phyloP scores from a whole-genome alignment of 2,888 invertebrate species.

The Drosophila monieri region DNA sequence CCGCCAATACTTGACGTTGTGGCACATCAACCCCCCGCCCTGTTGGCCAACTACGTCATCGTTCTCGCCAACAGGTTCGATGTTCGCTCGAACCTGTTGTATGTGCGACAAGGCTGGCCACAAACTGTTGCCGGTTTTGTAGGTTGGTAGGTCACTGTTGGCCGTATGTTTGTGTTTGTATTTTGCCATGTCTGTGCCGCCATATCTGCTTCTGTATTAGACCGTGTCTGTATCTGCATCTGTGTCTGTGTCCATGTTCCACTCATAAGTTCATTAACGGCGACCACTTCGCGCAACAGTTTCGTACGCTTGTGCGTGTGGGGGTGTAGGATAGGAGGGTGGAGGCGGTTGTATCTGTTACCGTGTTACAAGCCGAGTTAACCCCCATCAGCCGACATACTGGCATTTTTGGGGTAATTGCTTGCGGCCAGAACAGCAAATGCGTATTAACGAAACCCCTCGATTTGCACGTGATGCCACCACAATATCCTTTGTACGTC shows the following conservation, averaged over 20 bases:
- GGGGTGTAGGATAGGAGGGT: no score
- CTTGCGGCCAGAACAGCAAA: slow-evolving; percentile 42
- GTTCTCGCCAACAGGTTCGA: slow-evolving; percentile 55
- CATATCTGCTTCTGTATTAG: not conserved
- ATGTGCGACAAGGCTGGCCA: slow-evolving; percentile 27
- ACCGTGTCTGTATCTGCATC: slow-evolving; percentile 10
- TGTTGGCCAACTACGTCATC: slow-evolving; percentile 21
- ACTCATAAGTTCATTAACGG: slow-evolving; percentile 75
- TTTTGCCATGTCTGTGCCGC: slow-evolving; percentile 3
- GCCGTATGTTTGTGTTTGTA: slow-evolving; percentile 9
- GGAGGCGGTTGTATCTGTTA: slow-evolving; percentile 20
- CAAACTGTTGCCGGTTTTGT: slow-evolving; percentile 73
- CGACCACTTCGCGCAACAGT: slow-evolving; percentile 68
- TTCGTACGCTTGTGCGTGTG: slow-evolving; percentile 31
- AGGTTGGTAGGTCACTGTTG: slow-evolving; percentile 75
- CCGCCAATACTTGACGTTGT: slow-evolving; percentile 60
- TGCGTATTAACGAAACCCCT: slow-evolving; percentile 39
- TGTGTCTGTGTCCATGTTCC: slow-evolving; percentile 35
- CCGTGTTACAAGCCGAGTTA: slow-evolving; percentile 24
- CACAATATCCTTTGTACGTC: slow-evolving; percentile 29
- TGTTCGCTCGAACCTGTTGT: slow-evolving; percentile 41
- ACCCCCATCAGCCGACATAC: slow-evolving; percentile 10
- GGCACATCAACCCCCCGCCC: slow-evolving; percentile 55
- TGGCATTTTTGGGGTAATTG: slow-evolving; percentile 44
- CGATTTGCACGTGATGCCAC: slow-evolving; percentile 41